Evolutionary conservation across 2,113 vertebrate genomes (phyloP), one percentile per base, ranked within the genome.

Genomic region (Paracanthobrama guichenoti): DNA sequence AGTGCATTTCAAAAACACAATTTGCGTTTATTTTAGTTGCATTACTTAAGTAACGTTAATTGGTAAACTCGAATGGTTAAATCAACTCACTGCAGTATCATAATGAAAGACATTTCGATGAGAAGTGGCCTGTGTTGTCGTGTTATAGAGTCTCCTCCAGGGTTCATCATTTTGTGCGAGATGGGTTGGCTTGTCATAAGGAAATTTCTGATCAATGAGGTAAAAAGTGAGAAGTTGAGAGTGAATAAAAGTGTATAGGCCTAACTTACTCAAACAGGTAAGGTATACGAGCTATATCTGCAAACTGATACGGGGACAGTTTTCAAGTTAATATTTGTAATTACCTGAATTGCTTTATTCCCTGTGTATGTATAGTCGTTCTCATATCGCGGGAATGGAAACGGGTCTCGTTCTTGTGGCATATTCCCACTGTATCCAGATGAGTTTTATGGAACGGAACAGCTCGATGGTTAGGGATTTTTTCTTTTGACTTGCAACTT

Each of bases 81-180:
- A 0, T 46, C 67, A 55, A 48, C 84, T 84, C 89, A 97, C 96
- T 93, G 93, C 87, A 1, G 62, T 20, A 31, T 94, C 91, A 59
- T 57, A 50, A 71, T 92, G 88, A 62, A 72, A 85, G 2, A 83
- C 81, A 24, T 89, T 92, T 73, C 90, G 88, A 39, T 83, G 90
- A 50, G 71, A 88, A 87, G 95, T 96, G 80, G 93, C 86, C 18
- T 86, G 0, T 0, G 96, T 97, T 5, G 88, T 84, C 4, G 79
- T 64, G 24, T 91, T 84, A 62, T 90, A 87, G 22, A 97, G 94
- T 12, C 92, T 93, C 75, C 87, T 90, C 96, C 96, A 96, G 0
- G 96, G 95, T n/a, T 96, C 92, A 28, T 94, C 92, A 8, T 90
- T 92, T 77, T 96, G 95, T 35, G 91, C 91, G 1, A 95, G 75